Base-by-base conservation (phyloP, 2,113 vertebrate genomes). In the Dolichallabes microphthalmus region DNA sequence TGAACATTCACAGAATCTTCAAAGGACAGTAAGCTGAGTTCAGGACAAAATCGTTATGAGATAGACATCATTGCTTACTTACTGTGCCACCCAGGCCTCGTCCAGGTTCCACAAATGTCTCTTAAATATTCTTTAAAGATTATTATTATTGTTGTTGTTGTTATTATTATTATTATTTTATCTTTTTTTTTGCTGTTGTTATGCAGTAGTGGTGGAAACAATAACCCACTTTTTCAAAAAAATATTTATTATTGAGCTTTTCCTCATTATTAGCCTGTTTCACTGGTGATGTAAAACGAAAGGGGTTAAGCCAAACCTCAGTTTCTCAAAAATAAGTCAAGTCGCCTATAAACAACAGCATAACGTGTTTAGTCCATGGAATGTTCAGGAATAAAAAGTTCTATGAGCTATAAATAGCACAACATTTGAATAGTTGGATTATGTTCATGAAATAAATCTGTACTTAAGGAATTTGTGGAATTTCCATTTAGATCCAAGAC, bases 381-480 rank as follows among this genome's bases (percentile, higher is more conserved):
- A 79, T 13, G 69, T 45, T 73, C 19, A 50, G 39, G 69, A 45
- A 52, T 52, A 75, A 14, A 75, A 52, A 35, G 19, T 35, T 32
- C n/a, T 58, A 20, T 20, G 11, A 77, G 52, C n/a, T 32, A 30
- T 27, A 30, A 57, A 30, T 30, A 30, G 14, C n/a, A 50, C 10
- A 25, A 30, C n/a, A 57, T 77, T 77, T 30, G 10, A 57, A 32
- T 32, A 58, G 27, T 55, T 55, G n/a, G 74, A 19, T 19, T 30
- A 55, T 77, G n/a, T 78, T 58, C 75, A 55, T 55, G 45, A 55
- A 76, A 76, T 76, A 53, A 77, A 77, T 77, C 27, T 57, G 27
- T 77, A 8, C 27, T 9, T 0, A 77, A 15, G 4, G 17, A 19
- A 2, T 77, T 30, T 20, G 76, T 58, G 76, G 53, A 78, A 78